Percentiles rank a stretch among this genome's conserved stretches.
Evolutionary conservation across 2,113 vertebrate species (phyloP).

Genomic region (Bujurquina vittata): DNA sequence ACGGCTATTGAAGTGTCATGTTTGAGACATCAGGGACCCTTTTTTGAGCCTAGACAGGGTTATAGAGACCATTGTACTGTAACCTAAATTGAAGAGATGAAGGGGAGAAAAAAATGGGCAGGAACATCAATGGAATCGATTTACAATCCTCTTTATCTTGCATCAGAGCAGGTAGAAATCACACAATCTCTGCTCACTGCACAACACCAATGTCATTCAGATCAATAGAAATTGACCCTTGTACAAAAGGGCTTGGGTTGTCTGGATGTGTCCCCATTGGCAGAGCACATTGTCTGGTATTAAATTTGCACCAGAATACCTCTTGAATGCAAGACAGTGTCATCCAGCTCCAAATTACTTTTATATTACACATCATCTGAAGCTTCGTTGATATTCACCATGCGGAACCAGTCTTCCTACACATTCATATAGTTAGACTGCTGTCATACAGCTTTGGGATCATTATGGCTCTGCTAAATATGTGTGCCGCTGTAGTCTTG

Average conservation of each 20-base stretch:
- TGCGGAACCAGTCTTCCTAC: conserved; percentile 39
- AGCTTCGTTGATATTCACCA: conserved; percentile 42
- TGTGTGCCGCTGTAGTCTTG: background rate
- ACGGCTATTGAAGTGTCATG: conserved; percentile 70
- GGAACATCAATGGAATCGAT: conserved; percentile 76
- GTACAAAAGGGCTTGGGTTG: conserved; percentile 58
- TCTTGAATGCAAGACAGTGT: conserved; percentile 48
- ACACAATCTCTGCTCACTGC: conserved; percentile 69
- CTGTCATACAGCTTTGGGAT: conserved; percentile 38
- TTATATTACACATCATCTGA: conserved; percentile 50
- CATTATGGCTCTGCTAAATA: conserved; percentile 37
- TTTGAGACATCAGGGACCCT: conserved; percentile 34
- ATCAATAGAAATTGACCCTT: conserved; percentile 75
- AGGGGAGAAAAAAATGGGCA: conserved; percentile 12
- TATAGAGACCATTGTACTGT: conserved; percentile 70
- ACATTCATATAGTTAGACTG: conserved; percentile 34
- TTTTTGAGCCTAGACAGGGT: conserved; percentile 38
- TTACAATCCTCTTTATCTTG: conserved; percentile 77
- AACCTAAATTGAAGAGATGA: conserved; percentile 65
- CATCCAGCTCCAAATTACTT: conserved; percentile 62
- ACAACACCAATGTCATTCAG: conserved; percentile 74
- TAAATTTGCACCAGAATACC: conserved; percentile 57
- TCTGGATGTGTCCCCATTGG: conserved; percentile 49
- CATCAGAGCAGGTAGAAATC: conserved; percentile 73
- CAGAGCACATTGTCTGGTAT: conserved; percentile 50